A percentile compares a stretch with the other conserved stretches of the same genome.
phyloP scores from a whole-genome alignment of 2,113 vertebrate genomes.

The Cnemophilus loriae region DNA sequence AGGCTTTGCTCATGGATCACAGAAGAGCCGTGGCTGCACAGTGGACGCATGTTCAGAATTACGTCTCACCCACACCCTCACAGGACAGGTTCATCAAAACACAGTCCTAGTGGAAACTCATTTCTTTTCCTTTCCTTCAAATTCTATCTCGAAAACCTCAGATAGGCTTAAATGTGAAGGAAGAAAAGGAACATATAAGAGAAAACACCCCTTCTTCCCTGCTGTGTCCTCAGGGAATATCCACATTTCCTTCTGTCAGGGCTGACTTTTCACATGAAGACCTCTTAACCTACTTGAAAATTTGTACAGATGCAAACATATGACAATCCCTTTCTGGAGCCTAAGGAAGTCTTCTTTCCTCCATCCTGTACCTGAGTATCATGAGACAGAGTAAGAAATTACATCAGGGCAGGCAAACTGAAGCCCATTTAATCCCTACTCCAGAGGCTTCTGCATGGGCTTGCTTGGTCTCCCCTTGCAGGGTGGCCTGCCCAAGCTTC shows the following conservation, averaged over 20 bases:
- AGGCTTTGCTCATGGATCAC: background rate
- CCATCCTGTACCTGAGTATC: background rate
- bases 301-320: background rate
- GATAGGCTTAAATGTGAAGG: background rate
- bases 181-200: background rate
- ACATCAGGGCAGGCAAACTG: background rate
- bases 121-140: background rate
- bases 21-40: rapidly evolving
- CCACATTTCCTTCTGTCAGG: background rate
- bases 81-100: background rate
- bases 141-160: background rate
- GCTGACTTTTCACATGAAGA: background rate
- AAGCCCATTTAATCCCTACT: background rate
- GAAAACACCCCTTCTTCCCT: background rate
- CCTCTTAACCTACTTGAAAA: background rate
- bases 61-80: background rate
- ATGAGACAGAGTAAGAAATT: background rate
- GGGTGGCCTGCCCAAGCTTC: background rate
- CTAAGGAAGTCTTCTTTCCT: background rate
- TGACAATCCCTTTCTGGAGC: background rate
- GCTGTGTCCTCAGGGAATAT: background rate
- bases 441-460: background rate
- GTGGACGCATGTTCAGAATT: background rate
- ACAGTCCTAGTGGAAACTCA: background rate
- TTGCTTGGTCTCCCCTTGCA: background rate